A percentile compares a stretch with the other conserved stretches of the same genome.
These are phyloP conservation scores for Ganaspis brasiliensis DNA, from an alignment of 2,888 invertebrate species.

Conservation along the genomic window DNA sequence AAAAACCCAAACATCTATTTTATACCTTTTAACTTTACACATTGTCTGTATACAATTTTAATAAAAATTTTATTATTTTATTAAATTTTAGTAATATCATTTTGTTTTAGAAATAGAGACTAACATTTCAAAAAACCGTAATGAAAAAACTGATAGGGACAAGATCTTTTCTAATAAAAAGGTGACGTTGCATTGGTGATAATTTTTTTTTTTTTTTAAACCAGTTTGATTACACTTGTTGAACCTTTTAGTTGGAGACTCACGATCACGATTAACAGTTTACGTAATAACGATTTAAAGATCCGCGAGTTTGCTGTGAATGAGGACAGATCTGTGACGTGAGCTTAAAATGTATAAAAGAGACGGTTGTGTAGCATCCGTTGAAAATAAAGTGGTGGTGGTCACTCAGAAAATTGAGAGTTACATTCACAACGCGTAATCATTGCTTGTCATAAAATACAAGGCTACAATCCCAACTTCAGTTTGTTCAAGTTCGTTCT, in stretches of 20 bases:
- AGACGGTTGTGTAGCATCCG: background rate
- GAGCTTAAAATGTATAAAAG: constrained; percentile 3
- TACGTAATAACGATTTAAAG: too few relatives aligned
- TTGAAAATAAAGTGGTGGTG: background rate
- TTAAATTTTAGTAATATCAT: background rate
- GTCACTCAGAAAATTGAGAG: constrained; percentile 21
- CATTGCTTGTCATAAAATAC: constrained; percentile 6
- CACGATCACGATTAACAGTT: too few relatives aligned
- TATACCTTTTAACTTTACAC: background rate
- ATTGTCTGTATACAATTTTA: background rate
- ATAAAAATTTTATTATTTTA: background rate
- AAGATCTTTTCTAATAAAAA: too few relatives aligned
- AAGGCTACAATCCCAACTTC: constrained; percentile 19
- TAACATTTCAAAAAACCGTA: too few relatives aligned
- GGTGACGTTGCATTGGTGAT: too few relatives aligned
- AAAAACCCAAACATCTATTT: background rate
- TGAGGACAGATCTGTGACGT: constrained; percentile 15
- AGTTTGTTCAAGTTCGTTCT: constrained; percentile 1
- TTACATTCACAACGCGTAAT: constrained; percentile 23
- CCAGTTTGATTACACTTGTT: too few relatives aligned
- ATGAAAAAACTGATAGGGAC: too few relatives aligned
- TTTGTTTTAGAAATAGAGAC: too few relatives aligned
- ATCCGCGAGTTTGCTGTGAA: background rate
- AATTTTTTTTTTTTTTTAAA: too few relatives aligned
- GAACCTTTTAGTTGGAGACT: too few relatives aligned